phyloP scores from a whole-genome alignment of 2,797 vertebrate species.

The Myotis pilosus region DNA sequence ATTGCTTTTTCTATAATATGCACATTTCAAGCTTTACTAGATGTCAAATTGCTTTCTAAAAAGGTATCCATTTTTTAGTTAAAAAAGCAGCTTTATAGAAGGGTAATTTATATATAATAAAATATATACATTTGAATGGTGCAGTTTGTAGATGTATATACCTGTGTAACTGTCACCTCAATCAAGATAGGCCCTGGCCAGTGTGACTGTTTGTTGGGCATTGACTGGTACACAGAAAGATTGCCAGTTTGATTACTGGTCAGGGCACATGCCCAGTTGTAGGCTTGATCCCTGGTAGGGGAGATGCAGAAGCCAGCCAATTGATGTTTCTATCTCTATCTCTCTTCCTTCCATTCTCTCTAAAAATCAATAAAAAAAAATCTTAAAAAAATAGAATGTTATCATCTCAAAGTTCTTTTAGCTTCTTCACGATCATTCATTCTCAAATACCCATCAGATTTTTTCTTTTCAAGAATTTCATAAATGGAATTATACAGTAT shows the following conservation, averaged over 20 bases:
- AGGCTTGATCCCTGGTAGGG: background rate
- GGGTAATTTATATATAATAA: background rate
- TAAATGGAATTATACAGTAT: background rate
- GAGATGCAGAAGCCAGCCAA: background rate
- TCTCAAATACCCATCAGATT: background rate
- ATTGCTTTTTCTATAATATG: background rate
- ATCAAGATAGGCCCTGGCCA: background rate
- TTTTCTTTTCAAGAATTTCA: background rate
- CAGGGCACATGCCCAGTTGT: background rate
- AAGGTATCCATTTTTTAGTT: background rate
- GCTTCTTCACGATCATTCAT: background rate
- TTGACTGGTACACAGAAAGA: background rate
- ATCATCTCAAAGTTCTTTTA: background rate
- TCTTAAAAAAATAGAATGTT: background rate
- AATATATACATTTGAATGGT: background rate
- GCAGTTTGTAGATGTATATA: background rate
- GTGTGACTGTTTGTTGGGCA: background rate
- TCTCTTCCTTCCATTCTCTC: background rate
- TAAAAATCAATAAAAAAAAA: background rate
- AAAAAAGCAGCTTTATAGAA: background rate
- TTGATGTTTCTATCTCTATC: background rate
- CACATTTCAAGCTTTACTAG: background rate
- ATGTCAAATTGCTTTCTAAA: slow-evolving; percentile 3
- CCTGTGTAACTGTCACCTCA: background rate
- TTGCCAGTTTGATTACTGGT: background rate